Percentiles rank a stretch among this genome's conserved stretches.
phyloP scores from a whole-genome alignment of 92 coral and sea anemone genomes.

The Porites evermanni region DNA sequence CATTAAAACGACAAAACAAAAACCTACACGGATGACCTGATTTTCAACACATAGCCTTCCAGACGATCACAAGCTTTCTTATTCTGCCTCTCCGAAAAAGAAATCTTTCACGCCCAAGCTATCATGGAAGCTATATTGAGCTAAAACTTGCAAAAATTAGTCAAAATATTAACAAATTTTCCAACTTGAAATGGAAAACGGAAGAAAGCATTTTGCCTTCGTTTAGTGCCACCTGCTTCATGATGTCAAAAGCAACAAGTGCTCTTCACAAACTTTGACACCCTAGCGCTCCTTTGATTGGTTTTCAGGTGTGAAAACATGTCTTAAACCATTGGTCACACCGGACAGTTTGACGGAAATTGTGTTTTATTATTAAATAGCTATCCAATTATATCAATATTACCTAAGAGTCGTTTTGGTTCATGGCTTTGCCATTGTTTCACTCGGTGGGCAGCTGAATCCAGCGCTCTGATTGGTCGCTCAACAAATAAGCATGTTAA shows the following conservation, averaged over 20 bases:
- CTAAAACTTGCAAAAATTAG: background rate
- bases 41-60: slow-evolving; percentile 30
- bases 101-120: background rate
- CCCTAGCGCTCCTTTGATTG: slow-evolving; percentile 60
- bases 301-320: slow-evolving; percentile 50
- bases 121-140: background rate
- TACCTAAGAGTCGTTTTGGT: slow-evolving; percentile 96
- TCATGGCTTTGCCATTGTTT: slow-evolving; percentile 97
- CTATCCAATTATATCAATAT: slow-evolving; percentile 97
- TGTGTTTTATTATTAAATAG: slow-evolving; percentile 97
- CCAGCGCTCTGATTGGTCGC: slow-evolving; percentile 81
- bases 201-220: slow-evolving; percentile 8
- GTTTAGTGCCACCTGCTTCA: slow-evolving; percentile 32
- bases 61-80: background rate
- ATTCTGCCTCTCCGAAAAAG: background rate
- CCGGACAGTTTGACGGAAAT: slow-evolving; percentile 72
- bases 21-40: slow-evolving; percentile 73
- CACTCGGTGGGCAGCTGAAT: slow-evolving; percentile 81
- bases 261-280: slow-evolving; percentile 28
- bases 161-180: background rate
- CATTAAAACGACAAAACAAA: slow-evolving; percentile 59
- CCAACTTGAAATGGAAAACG: slow-evolving; percentile 6
- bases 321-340: slow-evolving; percentile 67
- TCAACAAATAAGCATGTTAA: slow-evolving; percentile 82
- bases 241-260: slow-evolving; percentile 35